Base-by-base conservation (phyloP, 1,140 invertebrate genomes). In the Ostrea denselamellosa region DNA sequence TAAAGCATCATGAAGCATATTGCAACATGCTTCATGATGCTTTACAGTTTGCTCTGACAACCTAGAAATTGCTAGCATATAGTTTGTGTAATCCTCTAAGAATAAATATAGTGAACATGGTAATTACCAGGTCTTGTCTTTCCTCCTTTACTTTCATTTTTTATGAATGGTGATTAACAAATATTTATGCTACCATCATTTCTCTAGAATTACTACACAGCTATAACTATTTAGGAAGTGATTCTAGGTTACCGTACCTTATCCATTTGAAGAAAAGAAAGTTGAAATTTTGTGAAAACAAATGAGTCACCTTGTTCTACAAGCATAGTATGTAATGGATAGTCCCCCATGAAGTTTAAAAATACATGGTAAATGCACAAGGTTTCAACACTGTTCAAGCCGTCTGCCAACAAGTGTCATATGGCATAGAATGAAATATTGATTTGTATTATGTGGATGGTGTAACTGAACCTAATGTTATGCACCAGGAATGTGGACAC, bases 341-440 rank as follows among this genome's bases (percentile, higher is more conserved):
- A 77, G 68, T 77, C 68, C 68, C 68, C 68, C 14, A 77, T 77
- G 25, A 77, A 77, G 68, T 77, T 77, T 77, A 34, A 77, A 77
- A 28, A 34, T 34, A 77, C n/a, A 62, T 62, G 34, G 1, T 44
- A 44, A 44, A 44, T 44, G 34, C 34, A 44, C 34, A 17, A 62
- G 8, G 56, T 14, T 62, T 62, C n/a, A n/a, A n/a, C n/a, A n/a
- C n/a, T n/a, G n/a, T n/a, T n/a, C 8, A 77, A 28, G 28, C 28
- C 14, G 14, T 77, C 68, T 34, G 68, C 28, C 68, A 77, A 77
- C 68, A 77, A 77, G 25, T 44, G 68, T 34, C 28, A 25, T 77
- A 34, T 25, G 68, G 25, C 68, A 10, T 25, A 77, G 68, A 77
- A 77, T 34, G 28, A 25, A 77, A 2, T 77, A 77, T 77, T 77